Conservation (phyloP, 2,797 vertebrate species). For the Phoebastria nigripes region DNA sequence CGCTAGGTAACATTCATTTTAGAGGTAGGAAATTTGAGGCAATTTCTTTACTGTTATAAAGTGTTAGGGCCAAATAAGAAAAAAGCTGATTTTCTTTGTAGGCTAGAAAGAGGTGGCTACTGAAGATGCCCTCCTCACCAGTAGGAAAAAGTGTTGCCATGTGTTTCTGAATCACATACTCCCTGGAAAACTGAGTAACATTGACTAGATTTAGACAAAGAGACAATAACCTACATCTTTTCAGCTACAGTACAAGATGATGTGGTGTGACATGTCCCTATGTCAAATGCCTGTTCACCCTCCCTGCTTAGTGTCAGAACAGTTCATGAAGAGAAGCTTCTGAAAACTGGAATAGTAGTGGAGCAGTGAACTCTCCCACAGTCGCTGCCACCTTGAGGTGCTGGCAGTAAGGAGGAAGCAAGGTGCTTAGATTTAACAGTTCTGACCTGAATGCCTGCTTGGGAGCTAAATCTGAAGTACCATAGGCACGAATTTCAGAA, state of each 20-base stretch:
- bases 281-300: not conserved
- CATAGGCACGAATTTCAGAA: not conserved
- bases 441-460: not conserved
- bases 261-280: not conserved
- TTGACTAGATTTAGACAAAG: not conserved
- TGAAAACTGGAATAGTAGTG: not conserved
- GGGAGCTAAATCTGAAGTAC: not conserved
- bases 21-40: not conserved
- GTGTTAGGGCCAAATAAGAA: not conserved
- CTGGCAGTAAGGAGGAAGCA: not conserved
- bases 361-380: not conserved
- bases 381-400: not conserved
- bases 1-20: not conserved
- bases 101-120: not conserved
- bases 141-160: not conserved
- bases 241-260: not conserved
- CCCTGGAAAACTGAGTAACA: not conserved
- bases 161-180: not conserved
- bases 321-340: not conserved
- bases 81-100: not conserved
- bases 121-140: not conserved
- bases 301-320: not conserved
- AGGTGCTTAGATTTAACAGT: not conserved
- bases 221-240: not conserved
- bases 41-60: not conserved